Base-by-base conservation (phyloP, 2,113 vertebrate genomes). In the Cochlearius cochlearius region DNA sequence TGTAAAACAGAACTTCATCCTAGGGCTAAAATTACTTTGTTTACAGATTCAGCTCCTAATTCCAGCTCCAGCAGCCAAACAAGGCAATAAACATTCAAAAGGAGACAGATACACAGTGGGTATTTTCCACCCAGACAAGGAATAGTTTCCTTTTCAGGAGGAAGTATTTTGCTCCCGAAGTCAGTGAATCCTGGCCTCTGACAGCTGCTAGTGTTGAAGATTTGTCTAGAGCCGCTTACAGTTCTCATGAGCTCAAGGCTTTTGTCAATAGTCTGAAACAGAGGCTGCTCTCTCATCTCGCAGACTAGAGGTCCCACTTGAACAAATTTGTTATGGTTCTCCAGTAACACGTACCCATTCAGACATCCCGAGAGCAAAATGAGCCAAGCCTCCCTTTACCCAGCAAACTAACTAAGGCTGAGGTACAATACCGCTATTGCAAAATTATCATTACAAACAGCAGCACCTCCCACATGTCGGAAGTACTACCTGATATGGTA, bases 401-500 rank as follows among this genome's bases (percentile, higher is more conserved):
- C 29, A 86, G 30, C 23, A 60, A 82, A 59, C 0, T 11, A 68
- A 58, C 9, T 21, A 45, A 68, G 4, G 27, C 59, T 39, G 15
- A 84, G 12, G 38, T 14, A 78, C 84, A 95, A 66, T 8, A 87
- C 7, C 19, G 7, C 68, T 49, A 27, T 0, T 47, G 47, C 76
- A 71, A 59, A 71, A 59, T 12, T 63, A 30, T 36, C 19, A 21
- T 27, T 50, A 52, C 22, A 9, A 71, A 45, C 41, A 88, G 9
- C 11, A 30, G 9, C 20, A 58, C 26, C 45, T 72, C 27, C 30
- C 16, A 29, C 26, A 19, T 5, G 34, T 6, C 12, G 0, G 29
- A 86, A 88, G 41, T 69, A 90, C 68, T 97, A 98, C 98, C 98
- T 97, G 98, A 97, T 96, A 98, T 89, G 90, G 98, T 95, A 75